phyloP scores from a whole-genome alignment of 2,797 vertebrate genomes.

The Brachymystax lenok region DNA sequence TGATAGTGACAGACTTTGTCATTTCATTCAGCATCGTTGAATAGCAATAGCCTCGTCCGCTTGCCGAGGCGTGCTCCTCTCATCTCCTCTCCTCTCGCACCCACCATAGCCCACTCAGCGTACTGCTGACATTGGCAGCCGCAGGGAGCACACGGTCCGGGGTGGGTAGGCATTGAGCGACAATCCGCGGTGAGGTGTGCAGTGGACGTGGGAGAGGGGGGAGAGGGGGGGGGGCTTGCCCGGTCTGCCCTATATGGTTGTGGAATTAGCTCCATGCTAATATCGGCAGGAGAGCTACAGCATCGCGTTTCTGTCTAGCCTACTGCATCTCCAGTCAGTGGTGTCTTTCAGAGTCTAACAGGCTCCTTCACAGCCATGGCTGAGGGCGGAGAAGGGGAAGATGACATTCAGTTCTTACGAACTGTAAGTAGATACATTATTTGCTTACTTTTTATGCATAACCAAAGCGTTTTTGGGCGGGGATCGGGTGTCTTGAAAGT shows the following conservation, averaged over 20 bases:
- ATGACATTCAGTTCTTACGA: slow-evolving; percentile 98
- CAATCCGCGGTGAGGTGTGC: slow-evolving; percentile 75
- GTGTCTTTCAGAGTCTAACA: slow-evolving; percentile 84
- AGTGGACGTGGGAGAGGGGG: no score
- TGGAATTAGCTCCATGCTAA: slow-evolving; percentile 91
- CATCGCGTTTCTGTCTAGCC: slow-evolving; percentile 71
- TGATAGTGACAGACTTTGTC: neutral
- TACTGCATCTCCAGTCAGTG: slow-evolving; percentile 70
- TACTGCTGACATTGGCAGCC: slow-evolving; percentile 33
- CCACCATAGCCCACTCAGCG: neutral
- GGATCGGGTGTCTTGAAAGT: neutral
- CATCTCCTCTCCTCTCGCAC: neutral
- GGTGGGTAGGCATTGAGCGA: slow-evolving; percentile 58
- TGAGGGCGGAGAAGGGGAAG: slow-evolving; percentile 95
- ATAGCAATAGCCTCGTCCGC: neutral
- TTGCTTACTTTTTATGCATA: slow-evolving; percentile 19
- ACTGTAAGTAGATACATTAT: slow-evolving; percentile 86
- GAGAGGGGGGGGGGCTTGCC: slow-evolving; percentile 65
- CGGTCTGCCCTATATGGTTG: slow-evolving; percentile 90
- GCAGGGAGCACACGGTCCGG: neutral
- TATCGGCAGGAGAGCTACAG: slow-evolving; percentile 81
- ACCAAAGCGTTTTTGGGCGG: neutral
- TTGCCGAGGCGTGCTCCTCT: neutral
- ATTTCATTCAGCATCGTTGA: neutral
- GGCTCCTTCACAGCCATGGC: slow-evolving; percentile 93